These are phyloP conservation scores for Ephialtes manifestator DNA, from an alignment of 2,888 invertebrate genomes.

Conservation along the genomic window DNA sequence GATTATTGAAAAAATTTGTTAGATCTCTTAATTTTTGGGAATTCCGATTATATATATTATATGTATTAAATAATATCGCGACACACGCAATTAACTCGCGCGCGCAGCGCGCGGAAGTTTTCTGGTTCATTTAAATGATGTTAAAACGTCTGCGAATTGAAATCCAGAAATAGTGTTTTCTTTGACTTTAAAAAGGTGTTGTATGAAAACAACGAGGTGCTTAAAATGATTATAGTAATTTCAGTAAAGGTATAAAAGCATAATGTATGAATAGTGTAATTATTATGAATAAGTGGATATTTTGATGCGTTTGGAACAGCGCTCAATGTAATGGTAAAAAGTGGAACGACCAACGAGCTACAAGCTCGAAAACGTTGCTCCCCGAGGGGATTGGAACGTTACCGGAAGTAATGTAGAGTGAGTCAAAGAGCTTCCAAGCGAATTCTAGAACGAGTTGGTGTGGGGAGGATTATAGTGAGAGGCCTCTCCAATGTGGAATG, in stretches of 20 bases:
- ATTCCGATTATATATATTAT: too few relatives aligned
- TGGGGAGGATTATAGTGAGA: constrained; percentile 39
- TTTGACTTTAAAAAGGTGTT: neutral
- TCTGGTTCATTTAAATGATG: neutral
- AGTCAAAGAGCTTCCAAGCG: constrained; percentile 19
- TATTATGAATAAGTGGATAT: constrained; percentile 4
- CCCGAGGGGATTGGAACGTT: neutral
- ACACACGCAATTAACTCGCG: too few relatives aligned
- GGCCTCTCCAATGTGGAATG: constrained; percentile 55
- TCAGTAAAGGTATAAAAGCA: neutral
- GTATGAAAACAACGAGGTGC: neutral
- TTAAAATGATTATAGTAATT: neutral
- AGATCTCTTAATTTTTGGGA: too few relatives aligned
- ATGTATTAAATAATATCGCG: too few relatives aligned
- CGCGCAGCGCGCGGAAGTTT: too few relatives aligned
- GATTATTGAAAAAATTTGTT: too few relatives aligned
- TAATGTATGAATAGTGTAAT: neutral
- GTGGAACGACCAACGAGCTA: constrained; percentile 21
- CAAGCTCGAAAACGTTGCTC: constrained; percentile 28
- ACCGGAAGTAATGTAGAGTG: constrained; percentile 33
- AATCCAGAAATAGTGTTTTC: neutral
- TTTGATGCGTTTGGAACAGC: neutral
- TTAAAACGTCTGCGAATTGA: too few relatives aligned
- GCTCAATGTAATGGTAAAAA: constrained; percentile 36
- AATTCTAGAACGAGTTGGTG: neutral